Evolutionary conservation across 2,797 vertebrate genomes (phyloP).

Genomic region (Eptatretus atami): DNA sequence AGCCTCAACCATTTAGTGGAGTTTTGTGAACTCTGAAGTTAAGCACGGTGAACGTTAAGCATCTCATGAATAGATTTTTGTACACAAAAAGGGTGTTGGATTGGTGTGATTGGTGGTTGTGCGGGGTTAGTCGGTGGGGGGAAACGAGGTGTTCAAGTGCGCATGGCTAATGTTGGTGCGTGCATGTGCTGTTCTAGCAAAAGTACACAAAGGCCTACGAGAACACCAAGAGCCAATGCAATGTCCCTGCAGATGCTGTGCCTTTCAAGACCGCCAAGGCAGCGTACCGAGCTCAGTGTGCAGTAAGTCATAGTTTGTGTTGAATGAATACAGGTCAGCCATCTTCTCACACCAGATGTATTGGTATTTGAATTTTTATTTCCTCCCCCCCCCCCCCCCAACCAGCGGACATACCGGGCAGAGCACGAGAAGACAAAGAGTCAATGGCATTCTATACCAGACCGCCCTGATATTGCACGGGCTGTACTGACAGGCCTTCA

Average conservation of each 20-base stretch:
- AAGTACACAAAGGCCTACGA: constrained; percentile 60
- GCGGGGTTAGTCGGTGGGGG: too few species aligned
- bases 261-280: constrained; percentile 63
- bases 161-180: too few species aligned
- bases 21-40: too few species aligned
- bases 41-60: too few species aligned
- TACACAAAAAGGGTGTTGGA: too few species aligned
- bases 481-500: constrained; percentile 45
- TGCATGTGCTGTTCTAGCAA: too few species aligned
- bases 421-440: constrained; percentile 71
- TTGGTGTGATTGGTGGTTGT: too few species aligned
- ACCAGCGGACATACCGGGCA: constrained; percentile 62
- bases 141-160: too few species aligned
- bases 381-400: neutral
- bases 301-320: constrained; percentile 23
- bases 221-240: constrained; percentile 67
- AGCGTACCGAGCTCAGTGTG: constrained; percentile 77
- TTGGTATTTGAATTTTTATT: neutral
- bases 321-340: neutral
- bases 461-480: constrained; percentile 68
- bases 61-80: too few species aligned
- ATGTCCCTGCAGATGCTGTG: constrained; percentile 43
- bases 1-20: too few species aligned
- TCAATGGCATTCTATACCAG: constrained; percentile 56
- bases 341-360: neutral